Percentiles rank a stretch among this genome's conserved stretches.
phyloP scores from a whole-genome alignment of 2,797 vertebrate genomes.

The Eupleurogrammus muticus region DNA sequence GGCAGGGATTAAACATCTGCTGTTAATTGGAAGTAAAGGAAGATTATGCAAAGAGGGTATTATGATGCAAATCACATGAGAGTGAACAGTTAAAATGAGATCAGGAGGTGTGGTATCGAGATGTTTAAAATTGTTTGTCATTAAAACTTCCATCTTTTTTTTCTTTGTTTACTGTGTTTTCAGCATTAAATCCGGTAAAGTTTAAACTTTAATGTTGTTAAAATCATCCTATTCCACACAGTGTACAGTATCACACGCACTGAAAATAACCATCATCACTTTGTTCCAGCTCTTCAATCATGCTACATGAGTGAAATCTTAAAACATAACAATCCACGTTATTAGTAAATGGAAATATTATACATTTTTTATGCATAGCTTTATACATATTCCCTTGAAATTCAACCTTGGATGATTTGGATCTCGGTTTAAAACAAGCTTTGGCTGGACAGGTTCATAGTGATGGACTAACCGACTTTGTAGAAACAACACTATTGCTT shows the following conservation, averaged over 20 bases:
- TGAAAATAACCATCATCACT: not conserved
- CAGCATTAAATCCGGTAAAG: not conserved
- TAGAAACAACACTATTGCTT: too few relatives aligned
- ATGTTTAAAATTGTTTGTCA: not conserved
- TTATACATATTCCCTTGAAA: not conserved
- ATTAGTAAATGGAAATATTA: too few relatives aligned
- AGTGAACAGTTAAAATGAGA: not conserved
- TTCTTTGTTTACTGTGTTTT: not conserved
- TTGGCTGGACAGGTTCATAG: not conserved
- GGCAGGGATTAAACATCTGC: conserved; percentile 62
- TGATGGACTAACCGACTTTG: too few relatives aligned
- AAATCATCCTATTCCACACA: not conserved
- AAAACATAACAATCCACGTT: too few relatives aligned
- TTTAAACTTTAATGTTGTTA: not conserved
- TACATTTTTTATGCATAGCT: not conserved
- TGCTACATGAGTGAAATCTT: not conserved
- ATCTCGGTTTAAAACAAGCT: not conserved
- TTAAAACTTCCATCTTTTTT: not conserved
- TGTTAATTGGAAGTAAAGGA: conserved; percentile 40
- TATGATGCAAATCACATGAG: conserved; percentile 51
- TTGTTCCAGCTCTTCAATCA: not conserved
- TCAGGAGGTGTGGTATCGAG: not conserved
- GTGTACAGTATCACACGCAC: not conserved
- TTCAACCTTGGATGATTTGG: not conserved
- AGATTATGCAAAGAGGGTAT: conserved; percentile 65